Evolutionary conservation across 2,797 vertebrate genomes (phyloP).

Genomic region (Melopsittacus undulatus): DNA sequence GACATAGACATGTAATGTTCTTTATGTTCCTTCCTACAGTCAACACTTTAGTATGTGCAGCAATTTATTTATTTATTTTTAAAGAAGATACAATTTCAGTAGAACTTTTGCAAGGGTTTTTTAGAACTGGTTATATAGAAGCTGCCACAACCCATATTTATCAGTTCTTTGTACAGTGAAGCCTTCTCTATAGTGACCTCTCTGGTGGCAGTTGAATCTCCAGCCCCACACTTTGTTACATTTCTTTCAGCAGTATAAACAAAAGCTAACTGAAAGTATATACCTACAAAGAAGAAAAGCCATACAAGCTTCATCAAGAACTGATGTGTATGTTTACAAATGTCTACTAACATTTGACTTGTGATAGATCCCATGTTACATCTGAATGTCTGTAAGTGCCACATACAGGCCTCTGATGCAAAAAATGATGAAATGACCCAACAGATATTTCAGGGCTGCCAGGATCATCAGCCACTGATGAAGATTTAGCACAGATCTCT

Average conservation of each 20-base stretch:
- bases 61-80: not conserved
- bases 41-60: not conserved
- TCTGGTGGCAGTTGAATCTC: not conserved
- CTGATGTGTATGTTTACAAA: not conserved
- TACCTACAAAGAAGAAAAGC: not conserved
- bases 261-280: not conserved
- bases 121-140: not conserved
- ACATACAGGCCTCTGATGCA: not conserved
- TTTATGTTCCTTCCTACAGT: not conserved
- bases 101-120: not conserved
- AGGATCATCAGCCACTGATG: not conserved
- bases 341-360: not conserved
- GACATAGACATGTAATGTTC: constrained; percentile 9
- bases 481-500: not conserved
- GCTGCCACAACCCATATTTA: constrained; percentile 15
- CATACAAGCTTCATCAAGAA: not conserved
- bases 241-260: not conserved
- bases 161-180: constrained; percentile 32
- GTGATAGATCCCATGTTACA: not conserved
- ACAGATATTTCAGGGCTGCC: not conserved
- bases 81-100: constrained; percentile 3
- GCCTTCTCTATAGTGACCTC: constrained; percentile 16
- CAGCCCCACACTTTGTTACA: not conserved
- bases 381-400: not conserved
- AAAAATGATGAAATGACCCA: not conserved